Conservation (phyloP, 2,113 vertebrate species). For the Narcine bancroftii region DNA sequence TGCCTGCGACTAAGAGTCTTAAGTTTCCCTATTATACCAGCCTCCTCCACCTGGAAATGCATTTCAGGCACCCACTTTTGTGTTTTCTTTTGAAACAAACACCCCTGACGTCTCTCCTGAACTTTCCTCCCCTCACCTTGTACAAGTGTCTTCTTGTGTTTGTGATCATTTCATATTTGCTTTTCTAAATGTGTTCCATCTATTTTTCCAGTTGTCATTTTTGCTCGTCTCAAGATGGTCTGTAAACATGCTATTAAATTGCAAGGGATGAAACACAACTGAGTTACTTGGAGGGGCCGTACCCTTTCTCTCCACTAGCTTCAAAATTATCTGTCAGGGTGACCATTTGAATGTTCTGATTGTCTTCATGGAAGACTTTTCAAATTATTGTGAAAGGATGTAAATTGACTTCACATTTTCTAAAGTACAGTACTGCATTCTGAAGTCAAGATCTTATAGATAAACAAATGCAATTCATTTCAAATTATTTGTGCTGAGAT, state of each 20-base stretch:
- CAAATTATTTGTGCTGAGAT: neutral
- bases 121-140: too few relatives aligned
- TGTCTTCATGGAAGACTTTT: neutral
- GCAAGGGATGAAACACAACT: neutral
- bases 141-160: too few relatives aligned
- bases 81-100: too few relatives aligned
- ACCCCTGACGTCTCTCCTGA: too few relatives aligned
- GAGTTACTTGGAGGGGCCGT: neutral
- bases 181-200: too few relatives aligned
- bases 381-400: neutral
- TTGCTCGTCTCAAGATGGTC: neutral
- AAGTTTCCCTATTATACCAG: too few relatives aligned
- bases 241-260: neutral
- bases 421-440: neutral
- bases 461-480: neutral
- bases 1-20: too few relatives aligned
- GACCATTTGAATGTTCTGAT: neutral
- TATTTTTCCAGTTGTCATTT: too few relatives aligned
- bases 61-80: too few relatives aligned
- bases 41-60: too few relatives aligned
- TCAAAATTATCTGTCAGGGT: neutral
- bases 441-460: neutral
- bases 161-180: too few relatives aligned
- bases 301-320: neutral
- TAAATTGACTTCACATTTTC: neutral